These are phyloP conservation scores for Marasmarcha lunaedactyla DNA, from an alignment of 2,888 invertebrate species.

Conservation along the genomic window DNA sequence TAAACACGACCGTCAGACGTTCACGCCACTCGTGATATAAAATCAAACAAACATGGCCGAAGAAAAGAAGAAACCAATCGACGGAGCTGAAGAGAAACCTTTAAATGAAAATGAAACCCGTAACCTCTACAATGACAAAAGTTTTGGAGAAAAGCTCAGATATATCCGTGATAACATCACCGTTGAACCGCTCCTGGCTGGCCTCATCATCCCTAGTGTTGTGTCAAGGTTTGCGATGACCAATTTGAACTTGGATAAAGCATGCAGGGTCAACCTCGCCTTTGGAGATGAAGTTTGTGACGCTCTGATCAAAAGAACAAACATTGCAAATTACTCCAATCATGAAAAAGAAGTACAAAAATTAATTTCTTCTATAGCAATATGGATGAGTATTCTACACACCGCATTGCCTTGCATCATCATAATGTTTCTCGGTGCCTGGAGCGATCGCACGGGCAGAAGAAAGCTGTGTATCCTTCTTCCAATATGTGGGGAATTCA, in stretches of 20 bases:
- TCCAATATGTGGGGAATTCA: slow-evolving; percentile 66
- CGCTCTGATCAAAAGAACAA: slow-evolving; percentile 39
- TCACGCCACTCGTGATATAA: slow-evolving; percentile 13
- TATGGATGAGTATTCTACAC: slow-evolving; percentile 67
- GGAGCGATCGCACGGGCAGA: slow-evolving; percentile 72
- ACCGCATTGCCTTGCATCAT: slow-evolving; percentile 68
- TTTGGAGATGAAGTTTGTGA: slow-evolving; percentile 47
- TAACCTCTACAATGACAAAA: slow-evolving; percentile 33
- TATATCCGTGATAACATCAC: slow-evolving; percentile 70
- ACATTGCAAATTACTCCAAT: slow-evolving; percentile 60
- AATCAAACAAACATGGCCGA: slow-evolving; percentile 33
- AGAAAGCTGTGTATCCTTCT: slow-evolving; percentile 69
- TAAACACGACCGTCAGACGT: slow-evolving; percentile 12
- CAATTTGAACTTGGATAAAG: slow-evolving; percentile 58
- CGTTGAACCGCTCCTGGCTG: slow-evolving; percentile 79
- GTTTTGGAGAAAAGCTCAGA: slow-evolving; percentile 35
- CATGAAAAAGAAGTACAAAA: slow-evolving; percentile 75
- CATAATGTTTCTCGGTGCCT: slow-evolving; percentile 71
- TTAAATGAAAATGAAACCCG: slow-evolving; percentile 30
- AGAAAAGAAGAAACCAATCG: slow-evolving; percentile 29
- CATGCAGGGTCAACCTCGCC: slow-evolving; percentile 47
- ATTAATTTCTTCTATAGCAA: slow-evolving; percentile 66
- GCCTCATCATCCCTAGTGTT: slow-evolving; percentile 76
- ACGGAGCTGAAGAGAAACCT: slow-evolving; percentile 44
- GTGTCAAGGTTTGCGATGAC: slow-evolving; percentile 77